Conservation (phyloP, 2,113 vertebrate genomes). For the Baryphthengus martii region DNA sequence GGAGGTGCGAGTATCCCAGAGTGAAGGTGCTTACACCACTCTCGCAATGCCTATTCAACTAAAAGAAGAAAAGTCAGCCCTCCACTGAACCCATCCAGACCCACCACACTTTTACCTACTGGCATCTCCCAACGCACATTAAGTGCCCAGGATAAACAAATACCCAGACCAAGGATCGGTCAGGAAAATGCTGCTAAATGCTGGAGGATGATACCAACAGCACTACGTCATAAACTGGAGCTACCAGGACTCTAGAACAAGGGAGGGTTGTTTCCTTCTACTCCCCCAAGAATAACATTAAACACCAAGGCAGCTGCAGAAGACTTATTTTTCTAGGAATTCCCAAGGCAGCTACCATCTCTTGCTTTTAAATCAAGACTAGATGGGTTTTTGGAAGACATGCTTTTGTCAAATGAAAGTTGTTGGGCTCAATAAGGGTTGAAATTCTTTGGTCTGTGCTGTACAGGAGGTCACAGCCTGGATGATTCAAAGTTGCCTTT, state of each 20-base stretch:
- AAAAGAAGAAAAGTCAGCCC: neutral
- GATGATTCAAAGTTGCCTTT: constrained; percentile 12
- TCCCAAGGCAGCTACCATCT: constrained; percentile 33
- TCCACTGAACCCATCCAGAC: neutral
- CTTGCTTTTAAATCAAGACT: constrained; percentile 17
- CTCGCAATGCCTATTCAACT: accelerated
- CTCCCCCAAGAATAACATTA: neutral
- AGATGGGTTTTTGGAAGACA: constrained; percentile 30
- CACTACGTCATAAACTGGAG: neutral
- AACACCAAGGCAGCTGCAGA: constrained; percentile 33
- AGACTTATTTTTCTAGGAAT: constrained; percentile 12
- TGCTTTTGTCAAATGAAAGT: neutral
- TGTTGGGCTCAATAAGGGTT: constrained; percentile 13
- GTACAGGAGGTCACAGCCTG: neutral
- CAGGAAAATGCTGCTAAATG: neutral
- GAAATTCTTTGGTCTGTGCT: constrained; percentile 5
- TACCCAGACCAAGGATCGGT: neutral
- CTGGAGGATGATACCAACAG: neutral
- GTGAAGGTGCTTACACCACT: neutral
- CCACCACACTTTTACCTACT: neutral
- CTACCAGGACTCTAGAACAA: constrained; percentile 20
- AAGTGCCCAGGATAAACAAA: neutral
- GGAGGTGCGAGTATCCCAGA: neutral
- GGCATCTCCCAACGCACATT: neutral
- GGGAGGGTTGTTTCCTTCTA: neutral